phyloP scores from a whole-genome alignment of 1,140 invertebrate genomes.

The Ips typographus region DNA sequence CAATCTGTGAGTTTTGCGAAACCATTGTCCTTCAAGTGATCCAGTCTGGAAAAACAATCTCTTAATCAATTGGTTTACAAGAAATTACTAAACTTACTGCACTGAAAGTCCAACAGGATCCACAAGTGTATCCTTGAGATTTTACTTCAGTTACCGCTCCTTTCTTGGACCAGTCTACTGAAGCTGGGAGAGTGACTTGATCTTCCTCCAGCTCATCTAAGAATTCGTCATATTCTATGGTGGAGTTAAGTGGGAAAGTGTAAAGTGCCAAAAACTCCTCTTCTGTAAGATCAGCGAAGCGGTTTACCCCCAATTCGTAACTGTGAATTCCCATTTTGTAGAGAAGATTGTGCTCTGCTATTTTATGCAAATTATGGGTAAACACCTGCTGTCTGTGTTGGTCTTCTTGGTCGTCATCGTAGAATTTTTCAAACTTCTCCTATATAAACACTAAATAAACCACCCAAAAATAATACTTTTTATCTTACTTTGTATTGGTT shows the following conservation, averaged over 20 bases:
- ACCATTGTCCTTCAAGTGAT: constrained; percentile 92
- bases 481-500: too few species aligned
- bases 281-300: constrained; percentile 81
- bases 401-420: constrained; percentile 61
- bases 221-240: constrained; percentile 52
- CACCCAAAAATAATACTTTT: too few species aligned
- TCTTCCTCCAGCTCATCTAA: neutral
- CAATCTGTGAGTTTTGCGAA: constrained; percentile 76
- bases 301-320: constrained; percentile 71
- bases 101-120: constrained; percentile 93
- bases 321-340: constrained; percentile 64
- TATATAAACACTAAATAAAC: neutral
- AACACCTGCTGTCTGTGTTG: constrained; percentile 80
- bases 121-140: constrained; percentile 84
- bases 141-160: constrained; percentile 89
- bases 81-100: constrained; percentile 57
- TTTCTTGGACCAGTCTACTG: constrained; percentile 82
- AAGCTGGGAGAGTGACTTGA: neutral
- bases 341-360: constrained; percentile 76
- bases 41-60: constrained; percentile 70
- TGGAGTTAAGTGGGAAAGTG: constrained; percentile 54
- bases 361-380: constrained; percentile 78
- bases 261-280: constrained; percentile 82
- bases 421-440: neutral
- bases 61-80: neutral